Base-by-base conservation (phyloP, 30 jellyfish, hydroid and myxozoan species). In the Calvadosia cruxmelitensis region DNA sequence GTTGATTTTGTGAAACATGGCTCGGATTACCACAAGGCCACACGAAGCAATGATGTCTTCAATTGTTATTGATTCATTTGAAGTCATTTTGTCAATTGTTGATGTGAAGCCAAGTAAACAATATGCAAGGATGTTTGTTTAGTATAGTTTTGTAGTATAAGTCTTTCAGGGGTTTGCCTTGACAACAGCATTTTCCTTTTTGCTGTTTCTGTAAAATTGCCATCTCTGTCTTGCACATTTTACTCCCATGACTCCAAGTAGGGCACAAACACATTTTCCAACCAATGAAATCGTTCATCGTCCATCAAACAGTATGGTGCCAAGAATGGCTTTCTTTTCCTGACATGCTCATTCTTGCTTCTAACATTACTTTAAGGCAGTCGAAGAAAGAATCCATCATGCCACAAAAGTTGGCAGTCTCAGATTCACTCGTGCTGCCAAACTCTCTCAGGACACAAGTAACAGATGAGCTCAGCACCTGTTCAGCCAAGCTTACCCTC, bases 311-410 rank as follows among this genome's bases (percentile, higher is more conserved):
- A 3, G 75, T 50, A 50, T 29, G 82, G 83, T 72, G 29, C 61
- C 7, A 53, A 61, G 57, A 2, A 72, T 2, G 31, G 62, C 49
- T 74, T 74, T 27, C 85, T 33, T 50, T 57, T 73, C 27, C 3
- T 15, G 15, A 12, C 29, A 34, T 33, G 67, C 50, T 57, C 75
- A 7, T 13, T 48, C 25, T 29, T 20, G 49, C 34, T 71, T 27
- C 81, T 30, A 5, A 71, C 73, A 71, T n/a, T n/a, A n/a, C n/a
- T n/a, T 70, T 71, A 49, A 71, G 73, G 49, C 77, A 73, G 67
- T 73, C 77, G 48, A 73, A 73, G 50, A 73, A 61, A 13, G 10
- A n/a, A 57, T 74, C 84, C 78, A 74, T 34, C 85, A 75, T 75
- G 42, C 1, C 48, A 28, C 85, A 75, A 66, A 75, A 75, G 31